Evolutionary conservation across 1,140 invertebrate genomes (phyloP), one percentile per base, ranked within the genome.

Genomic region (Orchestia grillus): DNA sequence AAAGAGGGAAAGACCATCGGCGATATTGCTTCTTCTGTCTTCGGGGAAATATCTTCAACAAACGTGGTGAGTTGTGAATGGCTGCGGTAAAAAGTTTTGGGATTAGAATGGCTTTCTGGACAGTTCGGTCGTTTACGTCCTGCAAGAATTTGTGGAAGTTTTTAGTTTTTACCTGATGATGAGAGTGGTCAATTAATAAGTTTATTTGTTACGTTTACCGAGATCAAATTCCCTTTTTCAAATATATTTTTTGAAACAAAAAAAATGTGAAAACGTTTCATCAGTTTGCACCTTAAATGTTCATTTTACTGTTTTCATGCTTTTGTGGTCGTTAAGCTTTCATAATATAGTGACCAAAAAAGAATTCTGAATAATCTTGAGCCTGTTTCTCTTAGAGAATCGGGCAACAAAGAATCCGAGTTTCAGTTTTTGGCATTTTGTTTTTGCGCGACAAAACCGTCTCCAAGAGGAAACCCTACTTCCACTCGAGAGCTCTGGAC

Each of bases 21-120:
- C 36, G 44, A 94, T 94, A 94, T 94, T 94, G 92, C 92, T 94
- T 94, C 92, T 44, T 94, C 92, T n/a, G 92, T 94, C 92, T 94
- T 94, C 92, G 92, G 43, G 43, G 92, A 94, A 94, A 94, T 94
- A 40, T 94, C 92, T 36, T 94, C 92, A 94, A 94, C 92, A 45
- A 94, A 45, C 44, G 92, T 94, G 92, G 92, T 94, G 44, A 94
- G 92, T 94, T 94, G 40, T 40, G 40, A 28, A 45, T 16, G 92
- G 15, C 62, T 19, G 62, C 36, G 62, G 11, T 36, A 77, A 77
- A 77, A 77, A 23, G 11, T 77, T 77, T 77, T 77, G 11, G 28
- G 62, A 77, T 77, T 77, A 15, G 62, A 77, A 77, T 77, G 62
- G 11, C 62, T 77, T 77, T 77, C 62, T 77, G 28, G 28, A 53